Evolutionary conservation across 35 echinoderm and acorn worm species (phyloP).

Genomic region (Apostichopus japonicus): DNA sequence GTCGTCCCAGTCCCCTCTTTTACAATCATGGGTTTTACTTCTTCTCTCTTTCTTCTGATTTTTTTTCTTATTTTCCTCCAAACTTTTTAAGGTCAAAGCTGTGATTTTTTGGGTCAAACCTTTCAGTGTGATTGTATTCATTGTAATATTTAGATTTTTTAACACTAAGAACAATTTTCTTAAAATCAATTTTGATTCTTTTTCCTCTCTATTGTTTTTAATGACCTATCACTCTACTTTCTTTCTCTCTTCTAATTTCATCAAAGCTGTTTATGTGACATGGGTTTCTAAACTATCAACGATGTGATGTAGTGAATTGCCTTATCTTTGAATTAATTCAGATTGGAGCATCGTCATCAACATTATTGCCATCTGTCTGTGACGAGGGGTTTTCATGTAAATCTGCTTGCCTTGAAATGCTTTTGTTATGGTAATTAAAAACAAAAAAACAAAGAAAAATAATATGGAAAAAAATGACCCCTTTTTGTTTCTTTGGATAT

Average conservation of each 20-base stretch:
- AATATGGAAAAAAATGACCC: background rate
- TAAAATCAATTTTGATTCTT: slow-evolving; percentile 11
- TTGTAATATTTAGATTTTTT: slow-evolving; percentile 51
- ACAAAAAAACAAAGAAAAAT: background rate
- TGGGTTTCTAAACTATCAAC: slow-evolving; percentile 49
- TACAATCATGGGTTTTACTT: background rate
- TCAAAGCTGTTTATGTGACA: slow-evolving; percentile 49
- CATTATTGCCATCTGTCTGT: background rate
- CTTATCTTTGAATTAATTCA: slow-evolving; percentile 40
- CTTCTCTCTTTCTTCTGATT: background rate
- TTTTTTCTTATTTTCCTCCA: background rate
- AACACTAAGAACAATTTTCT: slow-evolving; percentile 27
- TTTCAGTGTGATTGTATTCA: slow-evolving; percentile 51
- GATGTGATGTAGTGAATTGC: slow-evolving; percentile 54
- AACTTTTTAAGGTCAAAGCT: background rate
- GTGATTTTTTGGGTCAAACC: slow-evolving; percentile 37
- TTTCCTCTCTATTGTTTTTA: slow-evolving; percentile 35
- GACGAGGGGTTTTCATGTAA: slow-evolving; percentile 4
- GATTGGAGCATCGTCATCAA: slow-evolving; percentile 28
- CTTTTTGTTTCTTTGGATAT: background rate
- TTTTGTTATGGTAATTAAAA: background rate
- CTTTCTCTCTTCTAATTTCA: slow-evolving; percentile 3
- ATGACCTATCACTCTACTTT: slow-evolving; percentile 6
- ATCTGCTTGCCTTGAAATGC: slow-evolving; percentile 13
- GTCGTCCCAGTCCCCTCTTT: background rate